These are phyloP conservation scores for Eubucco bourcierii DNA, from an alignment of 2,113 vertebrate genomes.

Conservation along the genomic window DNA sequence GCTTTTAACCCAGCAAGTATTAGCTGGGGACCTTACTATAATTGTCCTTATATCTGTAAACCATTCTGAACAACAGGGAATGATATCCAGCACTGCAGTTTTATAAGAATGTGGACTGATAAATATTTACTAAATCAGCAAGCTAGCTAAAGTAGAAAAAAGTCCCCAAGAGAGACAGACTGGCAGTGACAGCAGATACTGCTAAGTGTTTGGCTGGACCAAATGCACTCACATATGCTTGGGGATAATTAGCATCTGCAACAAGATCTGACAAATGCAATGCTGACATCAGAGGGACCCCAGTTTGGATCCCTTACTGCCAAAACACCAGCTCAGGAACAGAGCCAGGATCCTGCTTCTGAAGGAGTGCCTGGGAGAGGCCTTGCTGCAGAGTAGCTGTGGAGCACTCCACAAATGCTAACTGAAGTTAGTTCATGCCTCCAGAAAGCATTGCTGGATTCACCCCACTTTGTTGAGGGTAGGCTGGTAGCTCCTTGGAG, in stretches of 20 bases:
- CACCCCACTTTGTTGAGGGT: not conserved
- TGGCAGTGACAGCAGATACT: not conserved
- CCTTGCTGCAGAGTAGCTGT: not conserved
- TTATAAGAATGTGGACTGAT: not conserved
- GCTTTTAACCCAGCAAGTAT: not conserved
- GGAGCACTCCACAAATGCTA: not conserved
- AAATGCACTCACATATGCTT: not conserved
- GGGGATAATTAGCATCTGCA: not conserved
- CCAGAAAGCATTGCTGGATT: not conserved
- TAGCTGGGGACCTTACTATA: not conserved
- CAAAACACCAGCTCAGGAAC: not conserved
- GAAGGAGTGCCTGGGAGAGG: not conserved
- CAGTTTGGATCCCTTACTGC: not conserved
- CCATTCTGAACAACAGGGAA: slow-evolving; percentile 9
- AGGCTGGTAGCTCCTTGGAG: not conserved
- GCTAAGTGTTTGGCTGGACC: slow-evolving; percentile 14
- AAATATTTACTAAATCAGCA: slow-evolving; percentile 56
- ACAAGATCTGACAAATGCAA: slow-evolving; percentile 3
- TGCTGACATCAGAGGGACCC: not conserved
- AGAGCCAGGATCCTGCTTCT: not conserved
- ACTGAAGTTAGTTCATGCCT: not conserved
- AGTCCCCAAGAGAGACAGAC: not conserved
- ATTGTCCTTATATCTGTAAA: slow-evolving; percentile 17
- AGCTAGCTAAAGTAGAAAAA: slow-evolving; percentile 4
- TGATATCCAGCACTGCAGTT: not conserved